Evolutionary conservation across 2,797 vertebrate species (phyloP), one percentile per base, ranked within the genome.

Genomic region (Benthosema pterotum): DNA sequence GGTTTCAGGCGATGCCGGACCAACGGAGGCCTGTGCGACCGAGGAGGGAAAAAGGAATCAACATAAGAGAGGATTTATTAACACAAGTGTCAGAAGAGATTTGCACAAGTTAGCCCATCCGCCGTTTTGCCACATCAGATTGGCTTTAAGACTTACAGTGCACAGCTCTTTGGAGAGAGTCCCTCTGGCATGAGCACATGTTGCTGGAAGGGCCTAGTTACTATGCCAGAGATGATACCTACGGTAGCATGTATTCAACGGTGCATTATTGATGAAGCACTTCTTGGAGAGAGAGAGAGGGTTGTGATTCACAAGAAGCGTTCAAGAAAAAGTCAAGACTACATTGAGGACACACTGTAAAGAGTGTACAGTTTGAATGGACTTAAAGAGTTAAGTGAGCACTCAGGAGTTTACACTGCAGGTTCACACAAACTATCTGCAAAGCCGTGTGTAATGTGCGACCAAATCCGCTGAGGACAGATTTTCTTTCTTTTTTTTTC

Each of bases 1-100:
- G 83, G 91, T 93, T 69, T 94, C 93, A 74, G 90, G 84, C 77
- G 91, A 78, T 75, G 86, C 89, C 53, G 90, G 86, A 78, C 80
- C 84, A 77, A 82, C 87, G 63, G 87, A 83, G 80, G 85, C 92
- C 92, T 93, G n/a, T 90, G 75, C 79, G 71, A 74, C 15, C 65
- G n/a, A 51, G 75, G 75, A 83, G 66, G 77, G 79, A 74, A n/a
- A n/a, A n/a, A 83, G 70, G 82, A 61, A 84, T 78, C 72, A 70
- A 84, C 72, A 87, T 62, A 83, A 68, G 69, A 89, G 65, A 89
- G 75, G 66, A 38, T 38, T 2, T 38, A 72, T 86, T 83, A 90
- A 83, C 75, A 86, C 63, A 25, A 83, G 47, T 19, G 50, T 87
- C 72, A 84, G 5, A 8, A 28, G 68, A 56, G 49, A 74, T 64